A percentile compares a stretch with the other conserved stretches of the same genome.
Conservation (phyloP, 1,140 invertebrate species). For the Doryteuthis pealeii region DNA sequence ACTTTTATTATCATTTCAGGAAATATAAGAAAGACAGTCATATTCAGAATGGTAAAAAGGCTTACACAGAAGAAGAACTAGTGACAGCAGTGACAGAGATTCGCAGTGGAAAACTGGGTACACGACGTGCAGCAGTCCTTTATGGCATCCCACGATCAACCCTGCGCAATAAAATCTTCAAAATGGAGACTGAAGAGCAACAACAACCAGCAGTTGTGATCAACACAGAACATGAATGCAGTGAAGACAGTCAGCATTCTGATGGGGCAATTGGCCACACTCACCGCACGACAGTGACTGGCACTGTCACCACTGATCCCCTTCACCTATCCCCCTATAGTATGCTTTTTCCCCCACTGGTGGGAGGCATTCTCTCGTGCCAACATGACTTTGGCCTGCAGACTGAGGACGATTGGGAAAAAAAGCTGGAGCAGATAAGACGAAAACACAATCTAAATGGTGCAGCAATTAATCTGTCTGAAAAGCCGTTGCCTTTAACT, state of each 20-base stretch:
- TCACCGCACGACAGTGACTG: background rate
- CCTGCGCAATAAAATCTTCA: conserved; percentile 84
- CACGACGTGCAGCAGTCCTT: conserved; percentile 85
- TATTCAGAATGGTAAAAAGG: conserved; percentile 59
- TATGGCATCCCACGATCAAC: conserved; percentile 95
- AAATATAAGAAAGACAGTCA: conserved; percentile 34
- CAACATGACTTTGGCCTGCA: conserved; percentile 12
- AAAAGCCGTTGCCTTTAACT: background rate
- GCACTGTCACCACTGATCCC: conserved; percentile 20
- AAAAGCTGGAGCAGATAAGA: conserved; percentile 45
- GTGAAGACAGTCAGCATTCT: conserved; percentile 13
- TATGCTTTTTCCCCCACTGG: conserved; percentile 28
- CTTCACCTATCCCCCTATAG: conserved; percentile 26
- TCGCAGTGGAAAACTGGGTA: conserved; percentile 87
- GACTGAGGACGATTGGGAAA: conserved; percentile 30
- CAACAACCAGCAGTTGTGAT: background rate
- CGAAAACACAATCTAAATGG: conserved; percentile 54
- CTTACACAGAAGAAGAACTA: conserved; percentile 90
- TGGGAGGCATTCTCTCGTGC: conserved; percentile 20
- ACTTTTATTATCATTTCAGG: conserved; percentile 21
- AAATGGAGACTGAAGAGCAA: conserved; percentile 40
- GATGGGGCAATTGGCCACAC: background rate
- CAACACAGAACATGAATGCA: background rate
- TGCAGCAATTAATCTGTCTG: background rate
- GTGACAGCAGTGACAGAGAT: conserved; percentile 88